Percentiles rank a stretch among this genome's conserved stretches.
Conservation (phyloP, 2,888 invertebrate genomes). For the Neoaliturus tenellus region DNA sequence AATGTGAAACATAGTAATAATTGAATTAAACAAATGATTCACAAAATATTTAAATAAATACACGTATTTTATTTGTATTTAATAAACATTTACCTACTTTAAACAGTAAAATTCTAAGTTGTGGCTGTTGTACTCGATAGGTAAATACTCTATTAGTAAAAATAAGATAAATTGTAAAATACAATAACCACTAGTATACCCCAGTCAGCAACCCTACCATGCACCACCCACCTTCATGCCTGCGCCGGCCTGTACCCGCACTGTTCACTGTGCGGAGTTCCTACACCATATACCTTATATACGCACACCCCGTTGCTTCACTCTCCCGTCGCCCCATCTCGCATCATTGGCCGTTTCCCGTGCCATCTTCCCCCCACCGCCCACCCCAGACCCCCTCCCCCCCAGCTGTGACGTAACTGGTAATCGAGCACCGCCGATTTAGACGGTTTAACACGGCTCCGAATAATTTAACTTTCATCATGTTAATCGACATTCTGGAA, state of each 20-base stretch:
- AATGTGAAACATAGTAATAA: no score
- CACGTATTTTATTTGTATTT: no score
- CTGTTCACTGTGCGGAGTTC: neutral
- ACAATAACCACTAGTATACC: no score
- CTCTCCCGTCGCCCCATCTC: conserved; percentile 9
- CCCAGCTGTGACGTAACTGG: conserved; percentile 13
- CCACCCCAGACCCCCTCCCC: neutral
- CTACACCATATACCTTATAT: conserved; percentile 14
- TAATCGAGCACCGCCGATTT: conserved; percentile 6
- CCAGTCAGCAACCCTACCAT: no score
- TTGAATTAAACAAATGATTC: no score
- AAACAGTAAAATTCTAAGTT: no score
- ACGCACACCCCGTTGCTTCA: conserved; percentile 42
- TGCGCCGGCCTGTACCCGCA: neutral
- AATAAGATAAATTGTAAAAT: no score
- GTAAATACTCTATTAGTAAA: no score
- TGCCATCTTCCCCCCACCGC: conserved; percentile 21
- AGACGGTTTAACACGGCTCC: conserved; percentile 6
- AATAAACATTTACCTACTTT: no score
- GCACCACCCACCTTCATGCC: conserved; percentile 24
- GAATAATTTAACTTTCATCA: neutral
- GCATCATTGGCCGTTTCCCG: conserved; percentile 49
- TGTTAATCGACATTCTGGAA: neutral
- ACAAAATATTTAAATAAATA: no score
- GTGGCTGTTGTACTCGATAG: no score